A percentile compares a stretch with the other conserved stretches of the same genome.
Evolutionary conservation across 2,888 invertebrate species (phyloP).

Genomic region (Meganola albula): DNA sequence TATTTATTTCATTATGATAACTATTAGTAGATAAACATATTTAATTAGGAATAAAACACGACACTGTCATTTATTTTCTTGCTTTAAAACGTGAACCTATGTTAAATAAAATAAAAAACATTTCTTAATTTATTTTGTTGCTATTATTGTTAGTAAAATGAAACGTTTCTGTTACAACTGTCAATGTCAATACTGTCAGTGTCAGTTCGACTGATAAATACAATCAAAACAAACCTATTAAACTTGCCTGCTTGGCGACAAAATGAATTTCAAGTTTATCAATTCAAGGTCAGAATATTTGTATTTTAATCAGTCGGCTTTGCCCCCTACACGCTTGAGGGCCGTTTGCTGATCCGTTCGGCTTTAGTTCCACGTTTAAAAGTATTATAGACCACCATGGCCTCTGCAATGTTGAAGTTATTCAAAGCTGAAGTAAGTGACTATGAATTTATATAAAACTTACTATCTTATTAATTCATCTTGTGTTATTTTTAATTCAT

Average conservation of each 20-base stretch:
- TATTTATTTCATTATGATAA: too few species aligned
- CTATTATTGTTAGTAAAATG: conserved; percentile 8
- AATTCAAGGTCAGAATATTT: conserved; percentile 68
- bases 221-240: conserved; percentile 26
- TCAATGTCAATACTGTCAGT: too few species aligned
- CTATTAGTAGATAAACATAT: too few species aligned
- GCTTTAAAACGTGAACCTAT: too few species aligned
- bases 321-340: conserved; percentile 40
- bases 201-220: too few species aligned
- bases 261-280: conserved; percentile 54
- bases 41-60: too few species aligned
- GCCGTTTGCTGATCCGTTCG: conserved; percentile 31
- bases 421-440: conserved; percentile 67
- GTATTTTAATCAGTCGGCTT: conserved; percentile 66
- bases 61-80: too few species aligned
- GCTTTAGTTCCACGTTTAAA: conserved; percentile 16
- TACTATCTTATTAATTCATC: conserved; percentile 6
- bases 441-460: conserved; percentile 3
- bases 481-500: conserved; percentile 10
- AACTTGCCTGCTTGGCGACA: conserved; percentile 29
- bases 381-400: conserved; percentile 43
- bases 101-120: too few species aligned
- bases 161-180: conserved; percentile 7
- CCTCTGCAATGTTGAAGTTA: conserved; percentile 63
- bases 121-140: too few species aligned